phyloP scores from a whole-genome alignment of 2,888 invertebrate genomes.

The Chrysina gloriosa region DNA sequence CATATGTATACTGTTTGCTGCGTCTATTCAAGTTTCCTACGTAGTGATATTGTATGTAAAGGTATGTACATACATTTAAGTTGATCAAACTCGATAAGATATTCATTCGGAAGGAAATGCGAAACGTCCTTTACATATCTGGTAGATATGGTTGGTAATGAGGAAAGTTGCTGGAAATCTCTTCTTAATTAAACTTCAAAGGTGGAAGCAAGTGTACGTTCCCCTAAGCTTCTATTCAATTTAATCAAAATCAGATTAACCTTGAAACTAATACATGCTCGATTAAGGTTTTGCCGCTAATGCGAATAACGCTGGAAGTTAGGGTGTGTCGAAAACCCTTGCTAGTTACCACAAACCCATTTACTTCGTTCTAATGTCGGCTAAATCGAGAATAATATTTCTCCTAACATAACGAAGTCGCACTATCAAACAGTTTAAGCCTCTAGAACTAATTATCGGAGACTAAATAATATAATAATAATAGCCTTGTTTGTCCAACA shows the following conservation, averaged over 20 bases:
- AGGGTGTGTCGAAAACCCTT: neutral
- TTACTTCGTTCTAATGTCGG: neutral
- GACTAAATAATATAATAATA: too few relatives aligned
- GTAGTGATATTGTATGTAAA: too few relatives aligned
- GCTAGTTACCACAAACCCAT: conserved; percentile 2
- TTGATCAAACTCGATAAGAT: too few relatives aligned
- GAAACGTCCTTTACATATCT: neutral
- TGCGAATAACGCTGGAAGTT: conserved; percentile 5
- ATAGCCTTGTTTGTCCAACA: too few relatives aligned
- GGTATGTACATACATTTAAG: too few relatives aligned
- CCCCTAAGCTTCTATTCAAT: conserved; percentile 12
- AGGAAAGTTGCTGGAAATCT: conserved; percentile 1
- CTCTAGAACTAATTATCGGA: neutral
- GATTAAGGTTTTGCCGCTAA: conserved; percentile 23
- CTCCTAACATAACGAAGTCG: neutral
- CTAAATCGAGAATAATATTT: conserved; percentile 6
- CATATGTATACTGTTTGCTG: too few relatives aligned
- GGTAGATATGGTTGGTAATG: neutral
- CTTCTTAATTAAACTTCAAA: conserved; percentile 28
- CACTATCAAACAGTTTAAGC: neutral
- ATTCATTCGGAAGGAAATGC: neutral
- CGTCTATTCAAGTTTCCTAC: too few relatives aligned
- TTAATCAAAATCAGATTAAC: conserved; percentile 31
- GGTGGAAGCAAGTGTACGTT: neutral
- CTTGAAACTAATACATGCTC: conserved; percentile 23